Conservation (phyloP, 1,140 invertebrate species). For the Holcopasites calliopsidis region DNA sequence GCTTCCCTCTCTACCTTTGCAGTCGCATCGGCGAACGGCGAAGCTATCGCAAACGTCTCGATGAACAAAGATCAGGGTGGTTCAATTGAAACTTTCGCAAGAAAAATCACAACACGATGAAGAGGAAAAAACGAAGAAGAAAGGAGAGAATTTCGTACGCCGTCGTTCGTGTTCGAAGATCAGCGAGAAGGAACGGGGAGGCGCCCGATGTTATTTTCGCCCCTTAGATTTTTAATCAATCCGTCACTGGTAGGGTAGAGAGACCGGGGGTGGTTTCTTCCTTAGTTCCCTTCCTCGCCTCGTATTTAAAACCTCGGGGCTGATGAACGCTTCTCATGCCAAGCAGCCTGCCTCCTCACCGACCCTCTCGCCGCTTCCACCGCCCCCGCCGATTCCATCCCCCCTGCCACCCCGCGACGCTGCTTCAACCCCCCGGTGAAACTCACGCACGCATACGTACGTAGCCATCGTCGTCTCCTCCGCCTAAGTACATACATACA, state of each 20-base stretch:
- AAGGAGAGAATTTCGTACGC: background rate
- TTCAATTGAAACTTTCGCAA: background rate
- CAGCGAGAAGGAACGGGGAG: conserved; percentile 33
- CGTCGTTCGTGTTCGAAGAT: conserved; percentile 9
- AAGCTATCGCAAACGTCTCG: background rate
- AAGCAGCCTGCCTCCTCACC: conserved; percentile 71
- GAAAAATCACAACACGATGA: background rate
- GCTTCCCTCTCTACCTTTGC: background rate
- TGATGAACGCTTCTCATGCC: conserved; percentile 80
- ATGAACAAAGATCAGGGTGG: background rate
- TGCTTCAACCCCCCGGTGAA: conserved; percentile 52
- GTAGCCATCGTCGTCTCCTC: too few species aligned
- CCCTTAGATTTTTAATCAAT: conserved; percentile 80
- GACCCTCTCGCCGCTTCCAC: conserved; percentile 40
- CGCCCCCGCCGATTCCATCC: conserved; percentile 44
- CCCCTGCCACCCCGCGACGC: conserved; percentile 22
- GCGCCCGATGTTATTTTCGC: conserved; percentile 76
- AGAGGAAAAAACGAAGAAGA: background rate
- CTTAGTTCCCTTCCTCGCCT: conserved; percentile 77
- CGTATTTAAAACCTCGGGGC: conserved; percentile 81
- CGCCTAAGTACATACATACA: conserved; percentile 23
- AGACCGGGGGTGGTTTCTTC: conserved; percentile 75
- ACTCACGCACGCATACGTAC: conserved; percentile 62
- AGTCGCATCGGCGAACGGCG: background rate
- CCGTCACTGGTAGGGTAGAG: conserved; percentile 78